Evolutionary conservation across 35 echinoderm and acorn worm species (phyloP).

Genomic region (Amphiura filiformis): DNA sequence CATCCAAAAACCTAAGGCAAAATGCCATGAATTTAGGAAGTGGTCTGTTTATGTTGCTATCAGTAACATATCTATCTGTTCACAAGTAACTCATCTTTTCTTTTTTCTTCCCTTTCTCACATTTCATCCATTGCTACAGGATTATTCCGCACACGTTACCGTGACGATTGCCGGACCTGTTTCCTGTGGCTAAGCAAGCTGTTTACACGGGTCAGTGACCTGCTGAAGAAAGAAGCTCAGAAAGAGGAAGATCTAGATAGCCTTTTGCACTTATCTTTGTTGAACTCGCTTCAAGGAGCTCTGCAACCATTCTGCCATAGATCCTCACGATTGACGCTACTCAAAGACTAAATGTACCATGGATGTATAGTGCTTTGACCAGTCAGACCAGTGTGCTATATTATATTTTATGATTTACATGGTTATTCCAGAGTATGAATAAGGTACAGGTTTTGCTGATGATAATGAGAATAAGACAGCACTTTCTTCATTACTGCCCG

Average conservation of each 20-base stretch:
- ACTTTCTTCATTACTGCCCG: no score
- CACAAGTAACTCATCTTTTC: not conserved
- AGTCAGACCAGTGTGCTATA: not conserved
- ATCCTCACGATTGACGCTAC: not conserved
- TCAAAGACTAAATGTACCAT: not conserved
- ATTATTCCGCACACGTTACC: slow-evolving; percentile 73
- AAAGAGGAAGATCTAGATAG: slow-evolving; percentile 63
- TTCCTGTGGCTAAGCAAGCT: slow-evolving; percentile 88
- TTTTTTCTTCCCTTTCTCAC: not conserved
- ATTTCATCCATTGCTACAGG: slow-evolving; percentile 38
- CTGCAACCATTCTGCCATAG: slow-evolving; percentile 72
- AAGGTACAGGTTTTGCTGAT: no score
- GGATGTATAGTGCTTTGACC: not conserved
- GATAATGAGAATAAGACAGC: no score
- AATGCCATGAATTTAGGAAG: no score
- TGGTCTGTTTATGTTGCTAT: no score
- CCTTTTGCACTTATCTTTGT: slow-evolving; percentile 77
- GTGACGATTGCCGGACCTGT: slow-evolving; percentile 78
- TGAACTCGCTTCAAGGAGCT: slow-evolving; percentile 63
- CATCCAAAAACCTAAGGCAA: no score
- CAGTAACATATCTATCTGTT: not conserved
- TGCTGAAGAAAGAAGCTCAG: slow-evolving; percentile 53
- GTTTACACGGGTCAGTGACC: slow-evolving; percentile 66
- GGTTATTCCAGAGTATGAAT: no score
- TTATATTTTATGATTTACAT: no score